These are phyloP conservation scores for Nasonia giraulti DNA, from an alignment of 1,140 invertebrate species.

Conservation along the genomic window DNA sequence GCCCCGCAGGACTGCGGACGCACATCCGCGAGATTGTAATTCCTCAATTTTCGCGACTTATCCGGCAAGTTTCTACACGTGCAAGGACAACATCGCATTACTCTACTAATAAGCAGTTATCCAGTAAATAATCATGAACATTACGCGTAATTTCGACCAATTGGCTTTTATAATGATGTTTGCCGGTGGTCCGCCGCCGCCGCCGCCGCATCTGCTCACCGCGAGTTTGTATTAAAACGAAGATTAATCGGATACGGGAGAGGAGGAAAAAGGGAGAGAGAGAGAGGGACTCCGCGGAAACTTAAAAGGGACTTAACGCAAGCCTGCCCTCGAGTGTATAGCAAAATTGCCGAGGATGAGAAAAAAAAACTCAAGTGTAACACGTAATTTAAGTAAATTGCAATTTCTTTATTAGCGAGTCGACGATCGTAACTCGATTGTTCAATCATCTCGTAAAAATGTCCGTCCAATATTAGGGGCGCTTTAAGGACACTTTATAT, in stretches of 20 bases:
- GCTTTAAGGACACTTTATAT: too few species aligned
- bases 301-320: constrained; percentile 7
- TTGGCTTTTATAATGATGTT: constrained; percentile 52
- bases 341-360: not conserved
- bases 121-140: constrained; percentile 46
- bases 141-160: constrained; percentile 50
- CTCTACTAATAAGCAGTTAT: constrained; percentile 47
- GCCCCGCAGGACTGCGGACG: not conserved
- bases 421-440: not conserved
- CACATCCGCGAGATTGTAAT: not conserved
- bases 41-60: constrained; percentile 40
- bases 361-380: constrained; percentile 20
- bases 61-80: not conserved
- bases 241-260: constrained; percentile 44
- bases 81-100: constrained; percentile 42
- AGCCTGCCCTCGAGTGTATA: not conserved
- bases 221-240: constrained; percentile 43
- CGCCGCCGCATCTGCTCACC: not conserved
- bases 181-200: constrained; percentile 45
- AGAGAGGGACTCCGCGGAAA: constrained; percentile 16
- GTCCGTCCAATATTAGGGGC: not conserved
- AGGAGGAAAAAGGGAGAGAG: not conserved
- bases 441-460: constrained; percentile 1
- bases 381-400: constrained; percentile 20
- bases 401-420: constrained; percentile 30